Conservation (phyloP, 1,140 invertebrate genomes). For the Diplogasteroides magnus region DNA sequence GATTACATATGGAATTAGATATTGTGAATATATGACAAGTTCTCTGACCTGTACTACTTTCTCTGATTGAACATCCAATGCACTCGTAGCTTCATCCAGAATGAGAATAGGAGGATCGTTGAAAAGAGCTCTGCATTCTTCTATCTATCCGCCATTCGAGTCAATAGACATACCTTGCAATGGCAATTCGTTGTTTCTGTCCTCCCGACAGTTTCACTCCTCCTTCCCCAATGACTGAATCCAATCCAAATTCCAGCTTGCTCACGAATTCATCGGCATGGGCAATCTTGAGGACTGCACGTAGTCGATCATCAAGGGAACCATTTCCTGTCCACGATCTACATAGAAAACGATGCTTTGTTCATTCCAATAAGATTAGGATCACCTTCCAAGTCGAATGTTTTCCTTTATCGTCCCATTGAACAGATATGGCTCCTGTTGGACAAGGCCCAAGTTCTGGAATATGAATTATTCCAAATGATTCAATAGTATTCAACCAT, state of each 20-base stretch:
- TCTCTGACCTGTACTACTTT: conserved; percentile 9
- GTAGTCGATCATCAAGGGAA: conserved; percentile 37
- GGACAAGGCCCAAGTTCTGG: conserved; percentile 25
- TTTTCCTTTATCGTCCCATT: conserved; percentile 39
- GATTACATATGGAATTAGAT: background rate
- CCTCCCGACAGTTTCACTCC: too few relatives aligned
- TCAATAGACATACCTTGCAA: conserved; percentile 70
- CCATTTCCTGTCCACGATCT: too few relatives aligned
- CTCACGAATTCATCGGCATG: conserved; percentile 52
- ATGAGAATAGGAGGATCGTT: conserved; percentile 54
- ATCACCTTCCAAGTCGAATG: conserved; percentile 33
- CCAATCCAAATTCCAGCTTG: conserved; percentile 19
- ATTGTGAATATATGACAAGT: too few relatives aligned
- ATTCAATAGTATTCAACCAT: background rate
- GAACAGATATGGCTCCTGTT: conserved; percentile 43
- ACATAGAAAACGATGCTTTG: too few relatives aligned
- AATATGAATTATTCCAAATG: background rate
- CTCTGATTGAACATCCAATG: conserved; percentile 41
- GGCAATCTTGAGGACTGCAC: conserved; percentile 40
- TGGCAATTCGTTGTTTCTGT: too few relatives aligned
- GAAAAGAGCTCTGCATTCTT: conserved; percentile 70
- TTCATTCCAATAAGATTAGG: too few relatives aligned
- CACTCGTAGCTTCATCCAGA: too few relatives aligned
- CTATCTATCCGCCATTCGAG: conserved; percentile 73
- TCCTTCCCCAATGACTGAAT: conserved; percentile 59